Conservation (phyloP, 1,140 invertebrate species). For the Asobara japonica region DNA sequence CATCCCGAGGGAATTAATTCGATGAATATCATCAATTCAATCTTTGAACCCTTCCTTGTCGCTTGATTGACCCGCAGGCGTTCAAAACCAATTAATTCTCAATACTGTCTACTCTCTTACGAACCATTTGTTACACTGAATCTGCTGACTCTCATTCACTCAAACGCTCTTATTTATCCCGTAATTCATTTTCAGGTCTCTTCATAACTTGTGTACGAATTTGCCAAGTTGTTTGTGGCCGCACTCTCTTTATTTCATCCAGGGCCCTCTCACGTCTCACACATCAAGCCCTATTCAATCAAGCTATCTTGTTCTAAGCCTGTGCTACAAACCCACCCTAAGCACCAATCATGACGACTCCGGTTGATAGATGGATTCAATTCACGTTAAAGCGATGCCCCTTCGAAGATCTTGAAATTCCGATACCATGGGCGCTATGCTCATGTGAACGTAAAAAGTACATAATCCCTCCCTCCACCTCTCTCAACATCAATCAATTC, state of each 20-base stretch:
- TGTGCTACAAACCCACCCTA: constrained; percentile 51
- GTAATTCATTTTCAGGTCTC: background rate
- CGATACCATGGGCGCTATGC: constrained; percentile 20
- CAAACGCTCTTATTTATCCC: constrained; percentile 30
- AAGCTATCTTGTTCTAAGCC: constrained; percentile 56
- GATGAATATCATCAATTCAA: constrained; percentile 4
- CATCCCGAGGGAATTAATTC: background rate
- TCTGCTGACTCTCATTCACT: background rate
- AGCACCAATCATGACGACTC: constrained; percentile 53
- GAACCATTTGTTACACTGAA: background rate
- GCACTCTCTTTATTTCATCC: background rate
- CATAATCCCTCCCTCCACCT: constrained; percentile 17
- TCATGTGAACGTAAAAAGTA: constrained; percentile 40
- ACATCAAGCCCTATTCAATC: constrained; percentile 56
- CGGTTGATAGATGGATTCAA: constrained; percentile 56
- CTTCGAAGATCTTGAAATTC: constrained; percentile 41
- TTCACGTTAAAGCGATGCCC: constrained; percentile 45
- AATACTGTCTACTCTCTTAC: background rate
- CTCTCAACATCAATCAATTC: constrained; percentile 18
- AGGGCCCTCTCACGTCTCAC: constrained; percentile 32
- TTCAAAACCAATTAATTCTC: constrained; percentile 13
- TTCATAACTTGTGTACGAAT: background rate
- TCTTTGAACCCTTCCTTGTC: background rate
- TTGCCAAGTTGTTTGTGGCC: background rate
- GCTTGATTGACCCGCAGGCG: background rate